Base-by-base conservation (phyloP, 1,140 invertebrate genomes). In the fruit fly (Drosophila melanogaster) region DNA sequence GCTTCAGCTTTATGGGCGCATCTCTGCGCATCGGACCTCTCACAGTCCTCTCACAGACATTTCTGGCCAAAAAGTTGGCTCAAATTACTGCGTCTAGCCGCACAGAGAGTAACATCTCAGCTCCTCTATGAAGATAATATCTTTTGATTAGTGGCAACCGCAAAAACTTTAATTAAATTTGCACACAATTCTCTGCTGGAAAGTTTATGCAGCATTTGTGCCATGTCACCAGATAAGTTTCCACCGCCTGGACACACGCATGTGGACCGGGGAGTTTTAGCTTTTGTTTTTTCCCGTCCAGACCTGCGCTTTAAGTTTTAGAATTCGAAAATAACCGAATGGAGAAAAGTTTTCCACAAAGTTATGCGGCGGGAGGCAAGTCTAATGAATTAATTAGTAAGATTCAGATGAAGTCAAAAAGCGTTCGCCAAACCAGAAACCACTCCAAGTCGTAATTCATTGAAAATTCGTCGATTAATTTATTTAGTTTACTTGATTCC, bases 141-240 rank as follows among this genome's bases (percentile, higher is more conserved):
- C 83, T 87, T 86, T 86, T 87, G 83, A 86, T 86, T 86, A 86
- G 83, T 86, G 83, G 83, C 79, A 86, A 77, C 83, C 83, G 83
- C 83, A 86, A 79, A 87, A 86, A 86, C 83, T 86, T 86, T 86
- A 86, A 86, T 86, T 86, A 86, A 86, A 86, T 86, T 86, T 79
- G 58, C 83, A 86, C 83, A 77, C 77, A 85, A 69, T 79, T 73
- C 79, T 73, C 71, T 53, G 43, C 56, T 38, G 59, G 24, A 83
- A 86, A 86, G 75, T 87, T 87, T 87, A 83, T 86, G 81, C 81
- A 66, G 77, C 72, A 74, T 80, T 85, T 83, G 80, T 81, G 80
- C 81, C 83, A 51, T 87, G 83, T 87, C 83, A 83, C 83, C 83
- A 78, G 83, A 87, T 81, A 86, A 87, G 83, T 87, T 86, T 80